These are phyloP conservation scores for Protonibea diacanthus DNA, from an alignment of 2,797 vertebrate species.

Conservation along the genomic window DNA sequence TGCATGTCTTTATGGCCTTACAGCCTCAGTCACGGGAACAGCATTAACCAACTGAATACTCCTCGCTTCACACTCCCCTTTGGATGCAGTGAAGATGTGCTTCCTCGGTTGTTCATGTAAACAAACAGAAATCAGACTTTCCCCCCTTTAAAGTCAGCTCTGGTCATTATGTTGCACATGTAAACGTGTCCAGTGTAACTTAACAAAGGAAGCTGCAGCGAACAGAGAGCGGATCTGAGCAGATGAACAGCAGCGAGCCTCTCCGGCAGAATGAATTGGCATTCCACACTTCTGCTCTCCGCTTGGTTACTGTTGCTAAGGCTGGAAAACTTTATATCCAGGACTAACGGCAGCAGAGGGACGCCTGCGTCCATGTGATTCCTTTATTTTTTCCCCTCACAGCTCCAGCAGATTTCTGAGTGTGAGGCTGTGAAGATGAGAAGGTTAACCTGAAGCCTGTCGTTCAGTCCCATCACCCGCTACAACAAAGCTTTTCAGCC, in stretches of 20 bases:
- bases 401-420: conserved; percentile 18
- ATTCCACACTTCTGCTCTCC: conserved; percentile 48
- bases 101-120: too few relatives aligned
- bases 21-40: not conserved
- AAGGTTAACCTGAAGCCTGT: conserved; percentile 1
- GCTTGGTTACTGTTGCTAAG: conserved; percentile 73
- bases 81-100: too few relatives aligned
- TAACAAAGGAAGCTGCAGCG: conserved; percentile 40
- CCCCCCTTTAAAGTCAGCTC: not conserved
- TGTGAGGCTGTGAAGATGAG: conserved; percentile 19
- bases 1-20: not conserved
- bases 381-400: not conserved
- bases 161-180: too few relatives aligned
- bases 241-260: conserved; percentile 24
- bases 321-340: conserved; percentile 61
- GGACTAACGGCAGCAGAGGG: conserved; percentile 19
- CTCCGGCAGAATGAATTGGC: conserved; percentile 37
- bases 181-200: not conserved
- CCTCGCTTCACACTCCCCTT: too few relatives aligned
- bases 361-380: not conserved
- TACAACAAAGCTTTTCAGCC: not conserved
- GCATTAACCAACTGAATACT: not conserved
- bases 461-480: not conserved
- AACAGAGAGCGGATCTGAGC: conserved; percentile 5
- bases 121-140: conserved; percentile 1